phyloP scores from a whole-genome alignment of 2,113 vertebrate species.

The Talpa occidentalis region DNA sequence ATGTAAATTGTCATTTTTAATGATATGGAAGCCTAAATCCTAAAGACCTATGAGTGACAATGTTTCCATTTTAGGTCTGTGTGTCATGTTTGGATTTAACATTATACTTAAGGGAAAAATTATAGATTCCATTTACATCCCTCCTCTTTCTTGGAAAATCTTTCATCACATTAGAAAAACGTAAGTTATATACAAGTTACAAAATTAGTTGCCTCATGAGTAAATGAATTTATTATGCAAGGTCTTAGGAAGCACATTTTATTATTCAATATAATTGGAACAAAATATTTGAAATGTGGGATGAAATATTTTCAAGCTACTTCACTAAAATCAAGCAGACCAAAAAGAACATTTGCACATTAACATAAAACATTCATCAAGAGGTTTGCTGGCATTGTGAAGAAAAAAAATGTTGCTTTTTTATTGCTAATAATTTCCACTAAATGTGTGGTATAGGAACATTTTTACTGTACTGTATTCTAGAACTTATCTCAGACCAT shows the following conservation, averaged over 20 bases:
- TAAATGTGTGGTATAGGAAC: conserved; percentile 10
- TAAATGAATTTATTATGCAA: conserved; percentile 49
- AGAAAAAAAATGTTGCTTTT: neutral
- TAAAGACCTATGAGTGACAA: conserved; percentile 1
- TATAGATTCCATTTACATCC: neutral
- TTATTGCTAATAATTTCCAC: conserved; percentile 21
- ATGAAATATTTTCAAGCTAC: conserved; percentile 42
- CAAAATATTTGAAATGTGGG: conserved; percentile 61
- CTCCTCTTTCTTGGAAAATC: conserved; percentile 35
- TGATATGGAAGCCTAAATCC: neutral
- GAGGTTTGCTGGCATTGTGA: neutral
- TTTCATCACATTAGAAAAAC: conserved; percentile 29
- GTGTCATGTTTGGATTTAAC: neutral
- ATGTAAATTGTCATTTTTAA: neutral
- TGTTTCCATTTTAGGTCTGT: neutral
- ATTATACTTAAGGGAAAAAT: conserved; percentile 41
- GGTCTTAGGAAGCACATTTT: conserved; percentile 16
- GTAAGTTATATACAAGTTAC: conserved; percentile 42
- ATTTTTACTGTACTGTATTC: neutral
- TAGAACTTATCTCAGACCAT: neutral
- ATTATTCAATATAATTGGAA: conserved; percentile 58
- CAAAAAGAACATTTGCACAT: neutral
- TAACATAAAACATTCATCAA: conserved; percentile 51
- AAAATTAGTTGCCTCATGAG: conserved; percentile 41
- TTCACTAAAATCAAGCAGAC: conserved; percentile 21